Conservation (phyloP, 2,797 vertebrate genomes). For the Lagocephalus sceleratus region DNA sequence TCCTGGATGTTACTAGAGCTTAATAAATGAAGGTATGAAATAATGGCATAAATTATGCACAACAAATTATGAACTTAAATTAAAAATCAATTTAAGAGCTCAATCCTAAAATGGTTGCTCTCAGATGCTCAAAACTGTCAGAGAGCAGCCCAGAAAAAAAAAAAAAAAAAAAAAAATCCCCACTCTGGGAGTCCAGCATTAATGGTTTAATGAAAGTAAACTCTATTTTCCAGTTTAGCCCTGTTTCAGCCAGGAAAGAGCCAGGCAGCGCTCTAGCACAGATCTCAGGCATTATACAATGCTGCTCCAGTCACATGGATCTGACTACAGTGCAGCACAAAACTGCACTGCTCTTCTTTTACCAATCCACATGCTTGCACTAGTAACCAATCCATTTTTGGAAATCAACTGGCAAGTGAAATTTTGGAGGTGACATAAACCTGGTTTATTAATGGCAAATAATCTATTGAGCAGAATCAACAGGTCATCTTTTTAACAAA, state of each 20-base stretch:
- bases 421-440: background rate
- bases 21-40: background rate
- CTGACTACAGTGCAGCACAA: slow-evolving; percentile 26
- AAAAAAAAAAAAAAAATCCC: too few species aligned
- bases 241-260: slow-evolving; percentile 21
- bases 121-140: too few species aligned
- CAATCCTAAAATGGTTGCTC: background rate
- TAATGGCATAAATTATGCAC: too few species aligned
- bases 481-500: too few species aligned
- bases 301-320: slow-evolving; percentile 65
- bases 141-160: too few species aligned
- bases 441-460: background rate
- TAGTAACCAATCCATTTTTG: slow-evolving; percentile 1
- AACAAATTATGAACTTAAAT: background rate
- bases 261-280: slow-evolving; percentile 58
- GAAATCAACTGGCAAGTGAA: background rate
- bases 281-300: slow-evolving; percentile 67
- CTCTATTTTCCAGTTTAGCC: slow-evolving; percentile 19
- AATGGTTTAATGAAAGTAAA: slow-evolving; percentile 26
- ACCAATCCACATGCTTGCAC: slow-evolving; percentile 54
- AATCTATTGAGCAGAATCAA: too few species aligned
- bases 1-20: background rate
- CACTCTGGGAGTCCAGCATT: background rate
- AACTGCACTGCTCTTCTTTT: slow-evolving; percentile 42
- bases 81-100: background rate